phyloP scores from a whole-genome alignment of 2,888 invertebrate genomes.

The Sinotaia quadrata region DNA sequence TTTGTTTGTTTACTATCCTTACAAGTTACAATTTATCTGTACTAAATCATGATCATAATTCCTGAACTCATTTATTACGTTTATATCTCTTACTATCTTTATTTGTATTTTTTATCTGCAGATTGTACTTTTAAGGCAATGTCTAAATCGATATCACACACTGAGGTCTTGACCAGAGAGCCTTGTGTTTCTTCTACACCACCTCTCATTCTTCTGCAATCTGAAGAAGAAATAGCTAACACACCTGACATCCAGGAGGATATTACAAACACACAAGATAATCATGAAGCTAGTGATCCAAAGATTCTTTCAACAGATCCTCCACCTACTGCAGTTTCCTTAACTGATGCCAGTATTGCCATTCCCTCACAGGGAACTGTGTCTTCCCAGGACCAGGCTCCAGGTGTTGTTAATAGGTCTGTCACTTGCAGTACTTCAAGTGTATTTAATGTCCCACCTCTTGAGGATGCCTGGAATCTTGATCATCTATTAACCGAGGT shows the following conservation, averaged over 20 bases:
- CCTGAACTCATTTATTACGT: too few relatives aligned
- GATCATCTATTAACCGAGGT: conserved; percentile 5
- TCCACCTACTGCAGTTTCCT: not conserved
- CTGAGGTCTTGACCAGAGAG: conserved; percentile 23
- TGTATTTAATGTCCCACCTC: not conserved
- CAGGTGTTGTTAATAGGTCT: not conserved
- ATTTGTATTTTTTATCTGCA: not conserved
- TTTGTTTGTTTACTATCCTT: too few relatives aligned
- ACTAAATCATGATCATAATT: too few relatives aligned
- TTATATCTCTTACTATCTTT: not conserved
- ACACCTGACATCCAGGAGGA: conserved; percentile 11
- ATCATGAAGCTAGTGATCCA: not conserved
- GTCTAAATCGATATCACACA: conserved; percentile 7
- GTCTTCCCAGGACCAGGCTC: too few relatives aligned
- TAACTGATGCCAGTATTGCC: too few relatives aligned
- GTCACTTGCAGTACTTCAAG: not conserved
- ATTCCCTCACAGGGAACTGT: too few relatives aligned
- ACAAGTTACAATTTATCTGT: too few relatives aligned
- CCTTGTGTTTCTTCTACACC: conserved; percentile 16
- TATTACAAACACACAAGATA: too few relatives aligned
- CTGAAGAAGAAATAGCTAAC: conserved; percentile 11
- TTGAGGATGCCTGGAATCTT: conserved; percentile 3
- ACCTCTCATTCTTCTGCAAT: conserved; percentile 24
- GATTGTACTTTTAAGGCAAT: conserved; percentile 9
- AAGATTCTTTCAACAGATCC: not conserved